Conservation (phyloP, 2,797 vertebrate species). For the Phrynocephalus guinanensis region DNA sequence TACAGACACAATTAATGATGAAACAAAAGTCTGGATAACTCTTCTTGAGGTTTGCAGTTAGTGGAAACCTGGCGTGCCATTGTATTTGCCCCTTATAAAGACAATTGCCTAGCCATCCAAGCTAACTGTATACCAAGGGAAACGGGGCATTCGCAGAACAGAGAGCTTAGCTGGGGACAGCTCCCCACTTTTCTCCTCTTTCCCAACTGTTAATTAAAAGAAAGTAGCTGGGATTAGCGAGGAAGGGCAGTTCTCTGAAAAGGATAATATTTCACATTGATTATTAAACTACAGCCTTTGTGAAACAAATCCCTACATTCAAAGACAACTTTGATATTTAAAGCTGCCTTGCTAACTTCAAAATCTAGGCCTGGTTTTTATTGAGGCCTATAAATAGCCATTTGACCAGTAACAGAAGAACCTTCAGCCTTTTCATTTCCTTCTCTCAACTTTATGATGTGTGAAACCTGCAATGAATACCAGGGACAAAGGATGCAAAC, state of each 20-base stretch:
- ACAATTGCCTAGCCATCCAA: conserved; percentile 51
- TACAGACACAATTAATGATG: conserved; percentile 69
- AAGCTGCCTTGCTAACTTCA: conserved; percentile 29
- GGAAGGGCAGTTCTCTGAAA: conserved; percentile 21
- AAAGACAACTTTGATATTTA: conserved; percentile 46
- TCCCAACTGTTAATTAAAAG: neutral
- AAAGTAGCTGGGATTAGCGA: conserved; percentile 45
- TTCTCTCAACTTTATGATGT: conserved; percentile 24
- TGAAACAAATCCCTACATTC: conserved; percentile 38
- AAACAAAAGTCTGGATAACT: conserved; percentile 66
- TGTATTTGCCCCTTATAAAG: conserved; percentile 54
- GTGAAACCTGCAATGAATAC: conserved; percentile 27
- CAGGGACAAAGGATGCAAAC: conserved; percentile 32
- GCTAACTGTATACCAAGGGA: conserved; percentile 48
- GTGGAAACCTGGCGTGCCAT: conserved; percentile 62
- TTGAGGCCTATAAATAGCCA: conserved; percentile 36
- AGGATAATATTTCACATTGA: conserved; percentile 41
- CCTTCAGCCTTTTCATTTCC: conserved; percentile 46
- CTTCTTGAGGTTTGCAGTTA: conserved; percentile 68
- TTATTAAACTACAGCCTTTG: conserved; percentile 31
- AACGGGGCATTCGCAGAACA: conserved; percentile 49
- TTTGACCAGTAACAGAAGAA: conserved; percentile 34
- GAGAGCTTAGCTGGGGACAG: conserved; percentile 21
- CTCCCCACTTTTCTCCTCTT: conserved; percentile 4
- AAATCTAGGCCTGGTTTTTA: conserved; percentile 36